Evolutionary conservation across 2,888 invertebrate genomes (phyloP), one percentile per base, ranked within the genome.

Genomic region (Gnatocerus cornutus): DNA sequence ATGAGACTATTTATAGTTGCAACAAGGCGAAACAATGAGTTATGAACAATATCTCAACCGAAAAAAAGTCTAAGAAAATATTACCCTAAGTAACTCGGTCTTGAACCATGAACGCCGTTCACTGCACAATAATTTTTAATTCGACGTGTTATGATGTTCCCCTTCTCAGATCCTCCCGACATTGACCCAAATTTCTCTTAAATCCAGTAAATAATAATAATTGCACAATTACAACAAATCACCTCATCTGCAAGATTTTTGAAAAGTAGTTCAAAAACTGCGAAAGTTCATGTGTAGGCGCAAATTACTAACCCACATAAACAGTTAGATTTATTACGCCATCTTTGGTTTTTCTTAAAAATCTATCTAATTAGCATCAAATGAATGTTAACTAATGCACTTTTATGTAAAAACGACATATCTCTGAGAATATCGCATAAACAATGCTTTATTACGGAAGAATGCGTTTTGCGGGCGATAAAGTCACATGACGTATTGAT

Each of bases 371-470:
- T 48, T 48, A 48, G 48, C 21, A 21, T 21, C 21, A 21, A 21
- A 21, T 13, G 21, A 43, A 37, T 37, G 37, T 37, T 59, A 59
- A 53, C 53, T 2, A 33, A 16, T 53, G 37, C 33, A 21, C 62
- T 50, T 62, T 62, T 50, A 62, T 62, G 62, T 48, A 62, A 41
- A 50, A 48, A 13, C 37, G 21, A 21, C 1, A 21, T 21, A 58
- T 58, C 45, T n/a, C 27, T 58, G 58, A 45, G 58, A 58, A 58
- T 27, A 55, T 55, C 41, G 37, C 9, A 39, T 21, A 16, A 13
- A 27, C 48, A 48, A 16, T 48, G 21, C 21, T 21, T 21, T 21
- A 21, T 21, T 21, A 21, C n/a, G n/a, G n/a, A n/a, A n/a, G n/a
- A n/a, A n/a, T n/a, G n/a, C n/a, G n/a, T n/a, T n/a, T 21, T 21